Evolutionary conservation across 2,113 vertebrate genomes (phyloP).

Genomic region (Oriolus oriolus): DNA sequence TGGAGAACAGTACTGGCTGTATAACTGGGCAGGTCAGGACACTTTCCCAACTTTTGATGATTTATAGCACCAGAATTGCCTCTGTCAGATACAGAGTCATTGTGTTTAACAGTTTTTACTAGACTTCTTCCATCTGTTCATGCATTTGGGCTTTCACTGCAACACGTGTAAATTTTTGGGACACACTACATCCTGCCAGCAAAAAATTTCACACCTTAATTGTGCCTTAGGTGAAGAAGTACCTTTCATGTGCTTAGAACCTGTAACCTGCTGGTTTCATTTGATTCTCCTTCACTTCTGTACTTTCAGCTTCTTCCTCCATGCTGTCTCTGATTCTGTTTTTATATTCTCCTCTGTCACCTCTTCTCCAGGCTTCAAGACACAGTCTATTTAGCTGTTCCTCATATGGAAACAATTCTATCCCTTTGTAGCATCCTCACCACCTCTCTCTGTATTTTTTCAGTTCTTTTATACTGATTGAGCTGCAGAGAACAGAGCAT

Average conservation of each 20-base stretch:
- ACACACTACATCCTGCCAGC: not conserved
- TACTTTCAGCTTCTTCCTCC: not conserved
- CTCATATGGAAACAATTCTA: not conserved
- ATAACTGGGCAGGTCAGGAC: not conserved
- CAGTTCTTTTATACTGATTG: not conserved
- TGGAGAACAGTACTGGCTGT: not conserved
- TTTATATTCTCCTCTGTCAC: not conserved
- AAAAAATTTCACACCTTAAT: not conserved
- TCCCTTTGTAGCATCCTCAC: rapidly evolving
- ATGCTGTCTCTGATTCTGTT: not conserved
- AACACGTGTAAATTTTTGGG: not conserved
- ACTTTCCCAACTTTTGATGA: not conserved
- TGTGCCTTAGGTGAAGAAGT: not conserved
- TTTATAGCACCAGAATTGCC: not conserved
- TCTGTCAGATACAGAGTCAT: not conserved
- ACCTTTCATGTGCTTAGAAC: not conserved
- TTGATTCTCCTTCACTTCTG: not conserved
- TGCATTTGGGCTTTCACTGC: not conserved
- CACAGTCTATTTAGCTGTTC: not conserved
- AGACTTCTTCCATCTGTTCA: not conserved
- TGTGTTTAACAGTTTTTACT: not conserved
- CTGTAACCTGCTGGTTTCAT: not conserved
- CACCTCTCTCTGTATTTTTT: not conserved
- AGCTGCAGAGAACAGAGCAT: not conserved
- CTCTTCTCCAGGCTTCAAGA: not conserved